Conservation (phyloP, 2,797 vertebrate species). For the Melanotaenia boesemani region DNA sequence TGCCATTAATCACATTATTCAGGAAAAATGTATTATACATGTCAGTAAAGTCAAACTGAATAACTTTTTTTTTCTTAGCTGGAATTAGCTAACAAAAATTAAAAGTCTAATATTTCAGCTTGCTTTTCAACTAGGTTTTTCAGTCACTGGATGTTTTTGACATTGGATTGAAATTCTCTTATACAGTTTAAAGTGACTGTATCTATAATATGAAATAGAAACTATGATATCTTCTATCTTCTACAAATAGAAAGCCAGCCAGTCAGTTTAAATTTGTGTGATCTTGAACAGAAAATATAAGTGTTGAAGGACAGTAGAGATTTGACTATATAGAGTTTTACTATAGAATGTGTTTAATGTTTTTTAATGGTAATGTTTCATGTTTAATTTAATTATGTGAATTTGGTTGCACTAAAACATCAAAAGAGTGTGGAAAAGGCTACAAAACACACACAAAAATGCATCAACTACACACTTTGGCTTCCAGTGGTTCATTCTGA, state of each 20-base stretch:
- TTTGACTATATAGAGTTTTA: too few species aligned
- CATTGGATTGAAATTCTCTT: too few species aligned
- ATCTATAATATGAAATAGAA: neutral
- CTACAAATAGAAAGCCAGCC: too few species aligned
- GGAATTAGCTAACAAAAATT: neutral
- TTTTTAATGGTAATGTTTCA: too few species aligned
- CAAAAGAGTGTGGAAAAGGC: neutral
- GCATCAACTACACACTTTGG: neutral
- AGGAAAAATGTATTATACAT: too few species aligned
- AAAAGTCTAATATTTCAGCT: neutral
- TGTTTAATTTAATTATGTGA: neutral
- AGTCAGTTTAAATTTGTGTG: too few species aligned
- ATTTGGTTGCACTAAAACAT: neutral
- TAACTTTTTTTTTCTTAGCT: neutral
- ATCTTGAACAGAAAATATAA: neutral
- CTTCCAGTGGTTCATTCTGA: slow-evolving; percentile 16
- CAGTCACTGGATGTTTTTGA: neutral
- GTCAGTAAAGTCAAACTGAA: too few species aligned
- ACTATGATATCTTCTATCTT: neutral
- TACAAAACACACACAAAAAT: neutral
- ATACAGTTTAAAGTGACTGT: neutral
- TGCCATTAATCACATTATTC: neutral
- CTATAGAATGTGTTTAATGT: too few species aligned
- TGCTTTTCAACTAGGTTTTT: neutral
- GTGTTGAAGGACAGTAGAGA: neutral